Base-by-base conservation (phyloP, 92 coral and sea anemone species). In the Epizoanthus scotinus region DNA sequence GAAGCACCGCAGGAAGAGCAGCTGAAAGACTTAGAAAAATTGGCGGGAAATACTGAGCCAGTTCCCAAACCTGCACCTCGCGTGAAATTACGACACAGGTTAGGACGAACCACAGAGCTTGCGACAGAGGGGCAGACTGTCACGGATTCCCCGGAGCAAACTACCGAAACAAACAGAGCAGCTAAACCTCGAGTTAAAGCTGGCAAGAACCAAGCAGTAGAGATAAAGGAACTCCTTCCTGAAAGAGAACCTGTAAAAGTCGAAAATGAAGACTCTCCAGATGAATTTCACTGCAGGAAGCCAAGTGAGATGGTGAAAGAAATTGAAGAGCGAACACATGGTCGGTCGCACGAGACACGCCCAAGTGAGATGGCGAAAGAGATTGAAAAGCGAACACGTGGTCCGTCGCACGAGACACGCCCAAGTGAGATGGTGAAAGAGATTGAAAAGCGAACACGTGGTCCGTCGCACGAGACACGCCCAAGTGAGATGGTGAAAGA, bases 291-390 rank as follows among this genome's bases (percentile, higher is more conserved):
- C 29, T 21, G 14, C 68, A 75, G 63, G 22, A 75, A 75, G 61
- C 56, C 81, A 22, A 60, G 68, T 34, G 67, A 38, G 63, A 59
- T 75, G 40, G 81, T 75, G 53, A 75, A 59, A 75, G 81, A 75
- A 57, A 21, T 75, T 5, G 81, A 75, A 59, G 56, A 53, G 34
- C 36, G 68, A 59, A 15, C 56, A 21, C 68, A 25, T 38, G 36
- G 34, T 5, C 7, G 57, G 17, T 31, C 25, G 0, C 69, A 1
- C 7, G 57, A 38, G 29, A 66, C 57, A 75, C 68, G 34, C 68
- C 56, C 81, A 75, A n/a, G n/a, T n/a, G n/a, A n/a, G n/a, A n/a
- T n/a, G n/a, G n/a, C n/a, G n/a, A n/a, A 59, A 75, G 81, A 75
- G 68, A 21, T 75, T 5, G 81, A 75, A 59, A 38, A 53, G 34